Base-by-base conservation (phyloP, 2,888 invertebrate genomes). In the Cantharis lateralis region DNA sequence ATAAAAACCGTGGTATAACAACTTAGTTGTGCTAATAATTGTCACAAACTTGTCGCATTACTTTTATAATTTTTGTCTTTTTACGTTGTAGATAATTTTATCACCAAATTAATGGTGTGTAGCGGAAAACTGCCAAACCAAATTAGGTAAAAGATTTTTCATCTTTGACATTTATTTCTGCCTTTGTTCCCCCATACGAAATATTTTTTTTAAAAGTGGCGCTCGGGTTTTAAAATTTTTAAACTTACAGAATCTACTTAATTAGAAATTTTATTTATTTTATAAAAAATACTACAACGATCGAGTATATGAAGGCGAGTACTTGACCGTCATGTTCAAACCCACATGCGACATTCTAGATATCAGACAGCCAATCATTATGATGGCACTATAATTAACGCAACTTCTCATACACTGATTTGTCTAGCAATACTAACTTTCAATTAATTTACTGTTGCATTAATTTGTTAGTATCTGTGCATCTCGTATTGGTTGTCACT, bases 321-420 rank as follows among this genome's bases (percentile, higher is more conserved):
- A 74, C 70, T 64, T 70, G 68, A 74, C 70, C 74, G 71, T 73
- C 70, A 69, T 73, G 74, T 75, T 78, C 75, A 75, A 74, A 78
- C 75, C 77, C 74, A 78, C 78, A 78, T 75, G 68, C 66, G 78
- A 78, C 78, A 75, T 78, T 69, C 64, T 70, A 74, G 28, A 69
- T 64, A 78, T 72, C 62, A 62, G 70, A 70, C 75, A 72, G 68
- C 78, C 75, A 78, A 78, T 78, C 75, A 68, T 78, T 72, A 75
- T 16, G 16, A 61, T 61, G 72, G 68, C 62, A 62, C 26, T 72
- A 72, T 76, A 76, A 76, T 73, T 72, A 76, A 69, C 68, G 76
- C 66, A 77, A 77, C 77, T 74, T 61, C 70, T 77, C 77, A 77
- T 77, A 77, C 74, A 77, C 74, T 74, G 77, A 74, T 77, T 77